Evolutionary conservation across 2,797 vertebrate species (phyloP), one percentile per base, ranked within the genome.

Genomic region (Amblyopsis hoosieri): DNA sequence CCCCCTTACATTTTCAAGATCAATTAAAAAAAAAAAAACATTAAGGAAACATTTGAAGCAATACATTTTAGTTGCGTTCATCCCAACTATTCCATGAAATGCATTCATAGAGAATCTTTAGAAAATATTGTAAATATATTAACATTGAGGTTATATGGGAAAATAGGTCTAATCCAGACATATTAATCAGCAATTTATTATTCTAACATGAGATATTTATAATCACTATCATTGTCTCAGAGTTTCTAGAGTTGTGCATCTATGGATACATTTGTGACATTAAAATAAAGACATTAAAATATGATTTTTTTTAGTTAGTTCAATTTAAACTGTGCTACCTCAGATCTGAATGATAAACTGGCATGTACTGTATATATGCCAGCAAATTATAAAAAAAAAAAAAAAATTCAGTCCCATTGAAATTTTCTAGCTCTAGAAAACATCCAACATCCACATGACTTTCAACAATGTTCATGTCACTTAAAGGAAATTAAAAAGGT

Each of bases 221-320:
- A 82, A 79, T 85, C 67, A 69, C 55, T 59, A 71, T 83, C 23
- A 79, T 84, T 80, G 74, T 86, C 67, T 45, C 85, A 46, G 50
- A 59, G 71, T 76, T 81, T 78, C 88, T 90, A 90, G 23, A 23
- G 57, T 70, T 89, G 83, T 90, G 83, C 81, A 86, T 78, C 86
- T 88, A 87, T 73, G 72, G 81, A 90, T 89, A 88, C 84, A 86
- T 75, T 67, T 81, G 74, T 82, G 60, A 82, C 79, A 57, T 78
- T 55, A 87, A 85, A 85, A 86, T 67, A 84, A 72, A 48, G 60
- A 82, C 79, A 57, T 78, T 55, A 87, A 85, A 85, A 86, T 67
- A 84, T 75, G 54, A 80, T 67, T 68, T 23, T 76, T 75, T 85
- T 89, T 84, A 84, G 84, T 76, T 61, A 75, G 69, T 72, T 89